Evolutionary conservation across 2,888 invertebrate genomes (phyloP), one percentile per base, ranked within the genome.

Genomic region (Cynaeus angustus): DNA sequence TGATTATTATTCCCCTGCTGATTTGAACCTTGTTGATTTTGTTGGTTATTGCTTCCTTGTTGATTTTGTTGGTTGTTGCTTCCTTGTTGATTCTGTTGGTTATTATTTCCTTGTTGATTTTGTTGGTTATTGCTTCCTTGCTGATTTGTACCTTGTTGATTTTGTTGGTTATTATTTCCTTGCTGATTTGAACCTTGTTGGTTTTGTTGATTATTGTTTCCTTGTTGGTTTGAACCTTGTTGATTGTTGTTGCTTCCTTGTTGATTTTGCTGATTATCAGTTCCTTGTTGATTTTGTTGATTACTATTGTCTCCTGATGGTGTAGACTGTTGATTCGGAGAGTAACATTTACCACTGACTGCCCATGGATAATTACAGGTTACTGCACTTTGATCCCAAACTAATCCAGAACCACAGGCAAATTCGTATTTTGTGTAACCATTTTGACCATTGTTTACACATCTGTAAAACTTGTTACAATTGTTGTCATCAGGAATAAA

Each of bases 401-500:
- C 90, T 5, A 94, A 94, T 53, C 93, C 93, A 68, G 91, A 88
- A 1, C 90, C 91, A 82, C 94, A 94, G n/a, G 86, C 85, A 81
- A 92, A 94, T 71, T 92, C 91, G 80, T 91, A 91, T 83, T 88
- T 90, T 48, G 85, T 89, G 76, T 86, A 92, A 1, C 86, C 86
- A 69, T 88, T 89, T 14, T 87, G 85, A 0, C 89, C 89, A 78
- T 89, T 87, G 68, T 87, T 86, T 16, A 93, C 92, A 83, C 94
- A 94, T 74, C 93, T 88, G 81, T 92, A 92, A 85, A 94, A 94
- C 81, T 91, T 92, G 70, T 87, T 89, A 79, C 94, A 94, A 79
- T 94, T 88, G 38, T 85, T 85, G 43, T 88, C 86, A 82, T 94
- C 90, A 9, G 90, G 89, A 79, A 90, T 88, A 82, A 92, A 94